A percentile compares a stretch with the other conserved stretches of the same genome.
Conservation (phyloP, 2,888 invertebrate species). For the Dynastes hyllus region DNA sequence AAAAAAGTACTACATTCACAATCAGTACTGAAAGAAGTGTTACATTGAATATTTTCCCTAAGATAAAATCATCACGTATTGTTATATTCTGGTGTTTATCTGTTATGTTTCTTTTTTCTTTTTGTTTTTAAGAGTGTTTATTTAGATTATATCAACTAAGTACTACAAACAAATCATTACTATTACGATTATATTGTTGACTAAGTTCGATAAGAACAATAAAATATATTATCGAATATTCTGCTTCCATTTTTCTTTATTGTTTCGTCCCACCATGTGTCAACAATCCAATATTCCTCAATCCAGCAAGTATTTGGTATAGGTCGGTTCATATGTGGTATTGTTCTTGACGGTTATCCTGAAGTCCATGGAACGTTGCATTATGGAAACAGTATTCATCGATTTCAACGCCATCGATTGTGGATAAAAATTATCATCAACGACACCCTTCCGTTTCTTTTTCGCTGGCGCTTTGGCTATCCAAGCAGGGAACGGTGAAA, state of each 20-base stretch:
- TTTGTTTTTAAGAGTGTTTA: slow-evolving; percentile 20
- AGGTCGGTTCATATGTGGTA: slow-evolving; percentile 54
- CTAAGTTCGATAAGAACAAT: slow-evolving; percentile 8
- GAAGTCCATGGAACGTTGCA: slow-evolving; percentile 54
- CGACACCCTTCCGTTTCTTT: not conserved
- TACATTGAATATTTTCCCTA: too few relatives aligned
- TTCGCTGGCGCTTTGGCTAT: slow-evolving; percentile 51
- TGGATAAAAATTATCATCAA: slow-evolving; percentile 52
- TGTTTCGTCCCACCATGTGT: not conserved
- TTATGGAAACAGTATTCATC: slow-evolving; percentile 53
- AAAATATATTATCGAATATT: not conserved
- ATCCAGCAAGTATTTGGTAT: slow-evolving; percentile 52
- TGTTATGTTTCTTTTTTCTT: not conserved
- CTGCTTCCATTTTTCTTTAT: not conserved
- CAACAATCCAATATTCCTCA: not conserved
- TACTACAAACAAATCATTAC: slow-evolving; percentile 17
- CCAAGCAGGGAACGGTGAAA: slow-evolving; percentile 67
- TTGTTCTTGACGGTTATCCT: slow-evolving; percentile 55
- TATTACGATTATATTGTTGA: slow-evolving; percentile 30
- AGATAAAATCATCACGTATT: too few relatives aligned
- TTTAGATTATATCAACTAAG: not conserved
- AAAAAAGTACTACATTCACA: too few relatives aligned
- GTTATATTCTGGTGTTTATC: too few relatives aligned
- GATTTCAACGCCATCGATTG: slow-evolving; percentile 56
- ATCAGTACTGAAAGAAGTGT: too few relatives aligned